Base-by-base conservation (phyloP, 2,797 vertebrate species). In the Gobionotothen gibberifrons region DNA sequence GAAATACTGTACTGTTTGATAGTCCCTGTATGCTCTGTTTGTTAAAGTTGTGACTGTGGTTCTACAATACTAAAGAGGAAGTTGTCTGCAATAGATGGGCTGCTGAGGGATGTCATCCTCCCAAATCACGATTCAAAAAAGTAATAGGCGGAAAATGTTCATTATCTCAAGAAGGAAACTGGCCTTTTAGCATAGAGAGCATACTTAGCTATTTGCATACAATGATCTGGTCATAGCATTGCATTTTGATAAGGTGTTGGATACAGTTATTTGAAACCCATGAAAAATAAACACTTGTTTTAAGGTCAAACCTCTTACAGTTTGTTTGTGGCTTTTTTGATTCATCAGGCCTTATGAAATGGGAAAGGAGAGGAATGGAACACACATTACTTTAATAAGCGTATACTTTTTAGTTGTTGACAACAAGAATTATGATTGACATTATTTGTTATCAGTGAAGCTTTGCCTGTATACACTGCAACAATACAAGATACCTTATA, bases 101-200 rank as follows among this genome's bases (percentile, higher is more conserved):
- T 53, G 19, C 58, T 17, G 19, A 70, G 46, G 1, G 5, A 19
- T 3, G 0, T 51, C 40, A 57, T 43, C n/a, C 39, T 53, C 19
- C n/a, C 12, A 11, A 43, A 66, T 57, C 39, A 69, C 42, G 2
- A 56, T 55, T 47, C 19, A 59, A 46, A 19, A 51, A 46, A 57
- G 26, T 56, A 57, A 52, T 42, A 10, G 9, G 48, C 22, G 4
- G 42, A 54, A 54, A 47, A 51, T 56, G 44, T 62, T 32, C 42
- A 55, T 56, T 61, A 43, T 55, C 52, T 51, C 22, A 39, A 44
- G 58, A 22, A 21, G n/a, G n/a, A 13, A 49, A 26, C 52, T 15
- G 15, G 19, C 40, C 21, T 32, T 49, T 51, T 19, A 36, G 53
- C 36, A 49, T 13, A 13, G 29, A 48, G 15, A 7, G 21, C 19